Conservation (phyloP, 2,797 vertebrate genomes). For the Myotis findleyi region DNA sequence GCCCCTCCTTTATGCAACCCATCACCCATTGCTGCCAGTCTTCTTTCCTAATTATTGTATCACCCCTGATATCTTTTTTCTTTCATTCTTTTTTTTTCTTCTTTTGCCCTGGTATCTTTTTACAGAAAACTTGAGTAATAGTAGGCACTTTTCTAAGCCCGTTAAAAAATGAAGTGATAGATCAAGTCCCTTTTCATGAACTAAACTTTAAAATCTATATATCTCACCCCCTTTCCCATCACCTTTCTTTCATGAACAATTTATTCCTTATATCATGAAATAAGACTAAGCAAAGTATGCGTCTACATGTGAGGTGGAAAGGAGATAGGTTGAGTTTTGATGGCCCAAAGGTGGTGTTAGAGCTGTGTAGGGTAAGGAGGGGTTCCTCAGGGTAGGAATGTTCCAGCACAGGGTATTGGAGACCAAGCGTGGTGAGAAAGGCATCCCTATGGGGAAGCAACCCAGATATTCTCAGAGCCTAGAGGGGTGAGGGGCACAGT, state of each 20-base stretch:
- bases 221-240: neutral
- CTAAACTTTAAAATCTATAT: neutral
- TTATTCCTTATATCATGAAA: neutral
- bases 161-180: slow-evolving; percentile 29
- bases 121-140: neutral
- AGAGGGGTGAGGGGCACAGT: no score
- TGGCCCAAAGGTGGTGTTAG: neutral
- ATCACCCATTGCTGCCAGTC: neutral
- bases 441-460: neutral
- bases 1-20: neutral
- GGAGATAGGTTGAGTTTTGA: neutral
- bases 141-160: neutral
- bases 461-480: neutral
- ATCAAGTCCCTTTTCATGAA: neutral
- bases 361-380: neutral
- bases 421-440: neutral
- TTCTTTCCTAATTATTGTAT: neutral
- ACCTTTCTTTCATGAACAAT: neutral
- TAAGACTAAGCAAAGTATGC: neutral
- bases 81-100: no score
- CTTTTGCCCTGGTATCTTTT: neutral
- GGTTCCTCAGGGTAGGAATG: neutral
- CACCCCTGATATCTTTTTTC: neutral
- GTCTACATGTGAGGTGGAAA: neutral
- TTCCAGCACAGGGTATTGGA: neutral